phyloP scores from a whole-genome alignment of 2,888 invertebrate genomes.

The Ephialtes manifestator region DNA sequence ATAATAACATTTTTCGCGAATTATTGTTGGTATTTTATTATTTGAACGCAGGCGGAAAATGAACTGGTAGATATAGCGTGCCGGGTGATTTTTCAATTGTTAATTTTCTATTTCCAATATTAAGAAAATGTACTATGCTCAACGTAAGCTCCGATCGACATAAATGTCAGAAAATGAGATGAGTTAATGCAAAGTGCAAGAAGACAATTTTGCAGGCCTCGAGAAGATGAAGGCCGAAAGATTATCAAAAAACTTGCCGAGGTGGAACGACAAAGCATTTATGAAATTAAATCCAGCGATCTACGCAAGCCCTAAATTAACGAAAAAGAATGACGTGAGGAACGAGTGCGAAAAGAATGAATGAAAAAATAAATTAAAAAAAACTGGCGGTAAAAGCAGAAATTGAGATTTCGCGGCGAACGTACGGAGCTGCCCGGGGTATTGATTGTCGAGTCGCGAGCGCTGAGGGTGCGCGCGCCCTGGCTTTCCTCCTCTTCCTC shows the following conservation, averaged over 20 bases:
- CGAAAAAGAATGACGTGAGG: background rate
- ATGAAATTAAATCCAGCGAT: background rate
- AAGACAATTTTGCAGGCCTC: background rate
- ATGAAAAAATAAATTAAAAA: conserved; percentile 38
- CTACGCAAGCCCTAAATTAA: background rate
- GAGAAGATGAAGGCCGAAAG: background rate
- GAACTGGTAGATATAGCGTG: too few species aligned
- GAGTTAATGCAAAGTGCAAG: background rate
- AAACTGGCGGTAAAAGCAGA: conserved; percentile 65
- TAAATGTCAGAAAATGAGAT: background rate
- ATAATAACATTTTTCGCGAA: too few species aligned
- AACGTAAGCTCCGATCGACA: background rate
- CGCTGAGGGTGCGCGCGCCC: conserved; percentile 78
- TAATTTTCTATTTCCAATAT: background rate
- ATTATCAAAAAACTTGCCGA: background rate
- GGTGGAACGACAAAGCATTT: background rate
- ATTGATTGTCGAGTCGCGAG: conserved; percentile 82
- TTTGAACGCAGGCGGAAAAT: too few species aligned
- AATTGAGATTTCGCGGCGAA: conserved; percentile 83
- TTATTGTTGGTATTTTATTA: too few species aligned
- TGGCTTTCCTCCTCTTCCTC: conserved; percentile 65
- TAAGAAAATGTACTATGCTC: too few species aligned
- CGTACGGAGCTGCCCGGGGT: conserved; percentile 81
- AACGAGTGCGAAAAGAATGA: conserved; percentile 33
- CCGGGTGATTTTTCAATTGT: background rate